Conservation (phyloP, 2,888 invertebrate species). For the Pristionchus fissidentatus region DNA sequence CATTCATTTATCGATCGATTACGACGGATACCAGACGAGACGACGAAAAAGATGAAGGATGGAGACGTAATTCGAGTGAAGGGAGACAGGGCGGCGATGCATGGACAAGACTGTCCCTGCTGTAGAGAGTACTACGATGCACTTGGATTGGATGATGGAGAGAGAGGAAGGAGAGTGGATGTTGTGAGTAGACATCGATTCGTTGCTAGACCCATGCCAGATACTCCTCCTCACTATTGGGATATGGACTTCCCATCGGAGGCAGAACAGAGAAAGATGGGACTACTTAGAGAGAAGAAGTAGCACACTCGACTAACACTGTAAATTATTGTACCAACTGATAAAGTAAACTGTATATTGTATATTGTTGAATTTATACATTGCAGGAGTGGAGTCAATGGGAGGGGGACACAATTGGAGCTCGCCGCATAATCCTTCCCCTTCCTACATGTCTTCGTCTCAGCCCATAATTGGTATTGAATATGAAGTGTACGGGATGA, state of each 20-base stretch:
- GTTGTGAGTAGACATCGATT: slow-evolving; percentile 25
- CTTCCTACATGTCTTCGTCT: not conserved
- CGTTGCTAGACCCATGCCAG: slow-evolving; percentile 28
- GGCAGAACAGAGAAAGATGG: slow-evolving; percentile 23
- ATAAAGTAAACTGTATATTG: not conserved
- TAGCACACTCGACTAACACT: not conserved
- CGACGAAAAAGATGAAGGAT: slow-evolving; percentile 10
- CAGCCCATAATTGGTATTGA: not conserved
- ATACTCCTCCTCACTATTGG: slow-evolving; percentile 42
- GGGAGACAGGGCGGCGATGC: slow-evolving; percentile 21
- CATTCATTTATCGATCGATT: slow-evolving; percentile 12
- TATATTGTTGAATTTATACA: not conserved
- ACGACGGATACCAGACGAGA: not conserved
- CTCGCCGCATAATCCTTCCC: not conserved
- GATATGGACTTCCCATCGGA: slow-evolving; percentile 41
- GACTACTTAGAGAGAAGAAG: not conserved
- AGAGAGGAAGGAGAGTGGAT: not conserved
- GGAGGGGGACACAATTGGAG: slow-evolving; percentile 17
- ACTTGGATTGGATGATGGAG: slow-evolving; percentile 26
- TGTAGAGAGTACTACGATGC: slow-evolving; percentile 41
- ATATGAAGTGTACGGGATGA: not conserved
- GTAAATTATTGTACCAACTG: not conserved
- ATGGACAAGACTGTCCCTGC: slow-evolving; percentile 44
- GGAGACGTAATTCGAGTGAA: slow-evolving; percentile 40
- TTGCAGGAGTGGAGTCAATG: slow-evolving; percentile 14